Evolutionary conservation across 2,797 vertebrate species (phyloP).

Genomic region (Lagorchestes hirsutus): DNA sequence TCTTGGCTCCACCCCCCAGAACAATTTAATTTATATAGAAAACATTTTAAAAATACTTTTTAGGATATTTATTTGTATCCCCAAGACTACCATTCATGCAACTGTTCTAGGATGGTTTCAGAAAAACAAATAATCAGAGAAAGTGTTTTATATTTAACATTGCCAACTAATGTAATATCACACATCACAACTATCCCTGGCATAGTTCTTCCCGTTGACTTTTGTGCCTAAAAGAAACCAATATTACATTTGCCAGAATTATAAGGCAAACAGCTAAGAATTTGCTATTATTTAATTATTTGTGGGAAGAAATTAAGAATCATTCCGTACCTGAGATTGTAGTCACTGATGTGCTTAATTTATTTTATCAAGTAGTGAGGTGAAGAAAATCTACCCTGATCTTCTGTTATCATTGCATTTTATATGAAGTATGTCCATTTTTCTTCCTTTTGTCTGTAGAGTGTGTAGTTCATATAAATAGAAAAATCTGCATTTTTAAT

Average conservation of each 20-base stretch:
- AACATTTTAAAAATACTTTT: background rate
- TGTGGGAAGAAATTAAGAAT: background rate
- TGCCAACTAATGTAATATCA: conserved; percentile 38
- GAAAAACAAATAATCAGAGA: conserved; percentile 18
- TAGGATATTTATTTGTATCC: background rate
- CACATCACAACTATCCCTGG: background rate
- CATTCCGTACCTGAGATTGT: background rate
- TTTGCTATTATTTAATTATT: background rate
- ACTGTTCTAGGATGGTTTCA: background rate
- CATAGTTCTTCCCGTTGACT: background rate
- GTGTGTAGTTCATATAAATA: background rate
- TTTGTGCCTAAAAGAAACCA: background rate
- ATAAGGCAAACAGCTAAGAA: conserved; percentile 44
- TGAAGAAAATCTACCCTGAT: background rate
- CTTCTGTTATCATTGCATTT: conserved; percentile 1
- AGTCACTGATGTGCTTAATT: background rate
- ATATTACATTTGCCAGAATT: background rate
- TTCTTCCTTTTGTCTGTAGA: conserved; percentile 37
- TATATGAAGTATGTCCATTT: conserved; percentile 4
- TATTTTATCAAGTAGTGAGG: background rate
- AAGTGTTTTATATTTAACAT: conserved; percentile 23
- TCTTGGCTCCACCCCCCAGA: too few relatives aligned
- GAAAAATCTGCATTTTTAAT: conserved; percentile 53
- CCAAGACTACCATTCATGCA: conserved; percentile 1
- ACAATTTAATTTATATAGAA: conserved; percentile 26